These are phyloP conservation scores for Leptopilina drosophilae DNA, from an alignment of 2,888 invertebrate genomes.

Conservation along the genomic window DNA sequence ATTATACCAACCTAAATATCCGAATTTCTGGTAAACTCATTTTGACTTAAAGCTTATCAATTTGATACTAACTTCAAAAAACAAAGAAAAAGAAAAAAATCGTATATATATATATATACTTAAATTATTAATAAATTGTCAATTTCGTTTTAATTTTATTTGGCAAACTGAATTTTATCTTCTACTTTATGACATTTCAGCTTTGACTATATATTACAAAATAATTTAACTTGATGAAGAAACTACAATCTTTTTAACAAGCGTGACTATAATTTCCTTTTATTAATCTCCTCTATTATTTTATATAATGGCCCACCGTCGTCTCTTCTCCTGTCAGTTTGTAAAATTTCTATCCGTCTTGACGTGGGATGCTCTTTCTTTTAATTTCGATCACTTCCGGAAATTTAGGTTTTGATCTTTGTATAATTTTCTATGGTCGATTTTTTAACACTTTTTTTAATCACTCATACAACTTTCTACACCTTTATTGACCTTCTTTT, in stretches of 20 bases:
- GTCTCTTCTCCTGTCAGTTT: constrained; percentile 45
- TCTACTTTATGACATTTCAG: neutral
- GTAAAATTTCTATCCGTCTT: constrained; percentile 1
- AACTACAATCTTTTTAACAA: constrained; percentile 43
- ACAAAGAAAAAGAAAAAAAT: no score
- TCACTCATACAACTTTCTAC: neutral
- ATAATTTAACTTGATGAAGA: constrained; percentile 46
- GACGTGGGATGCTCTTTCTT: constrained; percentile 4
- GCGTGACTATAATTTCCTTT: constrained; percentile 47
- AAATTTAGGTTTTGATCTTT: neutral
- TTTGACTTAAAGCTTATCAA: no score
- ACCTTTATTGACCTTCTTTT: neutral
- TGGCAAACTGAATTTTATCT: no score
- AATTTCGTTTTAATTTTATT: no score
- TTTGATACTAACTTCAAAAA: no score
- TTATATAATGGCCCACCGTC: constrained; percentile 47
- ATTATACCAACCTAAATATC: no score
- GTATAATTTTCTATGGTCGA: neutral
- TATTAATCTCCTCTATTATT: constrained; percentile 47
- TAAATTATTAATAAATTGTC: no score
- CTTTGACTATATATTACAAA: constrained; percentile 32
- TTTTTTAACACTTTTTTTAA: neutral
- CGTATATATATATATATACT: no score
- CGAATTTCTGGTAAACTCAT: no score
- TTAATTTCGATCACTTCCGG: neutral